A percentile compares a stretch with the other conserved stretches of the same genome.
Conservation (phyloP, 2,113 vertebrate species). For the Pygoscelis antarcticus region DNA sequence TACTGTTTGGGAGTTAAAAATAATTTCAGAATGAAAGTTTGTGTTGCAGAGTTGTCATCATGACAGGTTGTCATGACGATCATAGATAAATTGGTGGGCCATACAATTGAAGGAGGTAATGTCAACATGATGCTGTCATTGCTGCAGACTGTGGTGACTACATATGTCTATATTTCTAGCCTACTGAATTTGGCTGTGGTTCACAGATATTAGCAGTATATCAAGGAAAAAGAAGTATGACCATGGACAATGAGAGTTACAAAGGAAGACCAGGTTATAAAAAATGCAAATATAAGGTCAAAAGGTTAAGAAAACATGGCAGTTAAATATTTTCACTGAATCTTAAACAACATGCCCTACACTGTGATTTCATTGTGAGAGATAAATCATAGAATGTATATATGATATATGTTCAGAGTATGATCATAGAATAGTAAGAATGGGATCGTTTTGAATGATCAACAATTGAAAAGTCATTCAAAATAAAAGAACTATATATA, state of each 20-base stretch:
- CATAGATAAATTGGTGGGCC: not conserved
- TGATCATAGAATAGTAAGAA: not conserved
- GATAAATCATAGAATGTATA: not conserved
- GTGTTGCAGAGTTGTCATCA: not conserved
- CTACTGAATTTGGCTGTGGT: not conserved
- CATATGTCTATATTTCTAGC: not conserved
- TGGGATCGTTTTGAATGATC: not conserved
- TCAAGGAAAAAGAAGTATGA: not conserved
- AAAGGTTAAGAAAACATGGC: not conserved
- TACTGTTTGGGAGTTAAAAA: not conserved
- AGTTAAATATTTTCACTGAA: not conserved
- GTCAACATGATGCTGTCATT: not conserved
- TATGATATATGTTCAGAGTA: not conserved
- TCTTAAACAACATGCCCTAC: not conserved
- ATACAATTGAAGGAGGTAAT: not conserved
- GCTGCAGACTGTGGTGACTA: not conserved
- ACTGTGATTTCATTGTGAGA: not conserved
- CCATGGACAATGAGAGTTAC: not conserved
- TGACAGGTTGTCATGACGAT: not conserved
- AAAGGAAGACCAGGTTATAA: not conserved
- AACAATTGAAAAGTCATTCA: not conserved
- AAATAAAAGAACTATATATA: not conserved
- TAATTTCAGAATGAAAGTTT: not conserved
- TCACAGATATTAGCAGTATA: not conserved
- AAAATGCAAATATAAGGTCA: not conserved